Conservation (phyloP, 2,888 invertebrate genomes). For the Ophioninae sp. region DNA sequence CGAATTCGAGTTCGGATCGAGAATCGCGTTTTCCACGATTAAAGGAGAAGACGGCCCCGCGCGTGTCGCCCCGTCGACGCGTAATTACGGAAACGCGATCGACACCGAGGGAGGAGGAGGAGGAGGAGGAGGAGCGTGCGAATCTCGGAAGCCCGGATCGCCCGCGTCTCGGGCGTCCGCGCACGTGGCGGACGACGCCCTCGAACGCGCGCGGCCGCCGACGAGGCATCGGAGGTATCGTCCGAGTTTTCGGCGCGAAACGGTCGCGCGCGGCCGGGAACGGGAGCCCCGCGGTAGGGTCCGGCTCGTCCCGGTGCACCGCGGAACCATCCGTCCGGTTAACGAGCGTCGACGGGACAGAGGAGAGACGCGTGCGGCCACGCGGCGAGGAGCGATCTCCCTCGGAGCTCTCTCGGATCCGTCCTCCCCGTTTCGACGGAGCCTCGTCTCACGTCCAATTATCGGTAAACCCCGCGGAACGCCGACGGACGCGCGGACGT, state of each 20-base stretch:
- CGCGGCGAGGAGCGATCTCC: constrained; percentile 45
- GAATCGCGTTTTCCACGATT: too few relatives aligned
- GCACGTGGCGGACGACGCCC: background rate
- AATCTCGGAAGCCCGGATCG: background rate
- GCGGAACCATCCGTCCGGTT: constrained; percentile 26
- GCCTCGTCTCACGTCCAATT: constrained; percentile 77
- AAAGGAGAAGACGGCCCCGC: too few relatives aligned
- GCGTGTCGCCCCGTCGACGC: too few relatives aligned
- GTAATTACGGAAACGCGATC: background rate
- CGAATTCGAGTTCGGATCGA: too few relatives aligned
- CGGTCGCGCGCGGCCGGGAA: background rate
- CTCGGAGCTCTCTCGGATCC: constrained; percentile 4
- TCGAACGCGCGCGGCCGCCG: background rate
- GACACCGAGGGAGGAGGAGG: background rate
- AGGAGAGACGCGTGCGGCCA: constrained; percentile 56
- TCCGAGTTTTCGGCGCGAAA: background rate
- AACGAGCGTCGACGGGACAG: background rate
- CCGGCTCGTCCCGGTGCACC: background rate
- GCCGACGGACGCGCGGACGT: background rate
- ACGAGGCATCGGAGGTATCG: background rate
- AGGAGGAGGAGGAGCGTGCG: background rate
- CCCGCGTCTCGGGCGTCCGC: background rate
- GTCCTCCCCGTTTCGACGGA: constrained; percentile 30
- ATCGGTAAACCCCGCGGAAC: constrained; percentile 61
- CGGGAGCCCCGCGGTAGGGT: too few relatives aligned